Evolutionary conservation across 1,140 invertebrate genomes (phyloP), one percentile per base, ranked within the genome.

Genomic region (Eueides isabella): DNA sequence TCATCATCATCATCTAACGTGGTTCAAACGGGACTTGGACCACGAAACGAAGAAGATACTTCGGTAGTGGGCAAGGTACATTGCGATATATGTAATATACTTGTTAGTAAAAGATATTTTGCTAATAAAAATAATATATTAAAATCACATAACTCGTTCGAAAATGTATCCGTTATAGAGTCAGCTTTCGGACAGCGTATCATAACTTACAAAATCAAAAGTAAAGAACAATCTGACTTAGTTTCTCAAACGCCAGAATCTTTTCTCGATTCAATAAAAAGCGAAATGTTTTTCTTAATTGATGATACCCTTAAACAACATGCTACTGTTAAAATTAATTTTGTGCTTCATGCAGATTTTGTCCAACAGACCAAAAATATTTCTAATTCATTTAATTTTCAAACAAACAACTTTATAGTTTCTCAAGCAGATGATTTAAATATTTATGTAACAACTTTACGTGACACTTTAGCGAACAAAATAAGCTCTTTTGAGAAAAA

Each of bases 401-500:
- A n/a, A n/a, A n/a, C n/a, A n/a, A n/a, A n/a, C n/a, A n/a, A n/a
- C n/a, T n/a, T n/a, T n/a, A n/a, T n/a, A n/a, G n/a, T n/a, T n/a
- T n/a, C n/a, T n/a, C n/a, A n/a, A n/a, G n/a, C n/a, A n/a, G n/a
- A n/a, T n/a, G n/a, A n/a, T n/a, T n/a, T n/a, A n/a, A n/a, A n/a
- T n/a, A n/a, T n/a, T n/a, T 31, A 5, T 31, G 31, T 31, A 31
- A 31, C 9, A 55, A 76, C 76, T 66, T 77, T 73, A 9, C 12
- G 30, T 66, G 67, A 78, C 16, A 77, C 65, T 55, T 67, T 81
- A 33, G 41, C 23, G 12, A 67, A 63, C 67, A 74, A 71, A 67
- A 38, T 81, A 44, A 67, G 41, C 67, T 64, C 12, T 19, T 80
- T 80, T 74, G 76, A 82, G 61, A 78, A 72, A 67, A 80, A 78